These are phyloP conservation scores for Megalops cyprinoides DNA, from an alignment of 2,797 vertebrate genomes.

Conservation along the genomic window DNA sequence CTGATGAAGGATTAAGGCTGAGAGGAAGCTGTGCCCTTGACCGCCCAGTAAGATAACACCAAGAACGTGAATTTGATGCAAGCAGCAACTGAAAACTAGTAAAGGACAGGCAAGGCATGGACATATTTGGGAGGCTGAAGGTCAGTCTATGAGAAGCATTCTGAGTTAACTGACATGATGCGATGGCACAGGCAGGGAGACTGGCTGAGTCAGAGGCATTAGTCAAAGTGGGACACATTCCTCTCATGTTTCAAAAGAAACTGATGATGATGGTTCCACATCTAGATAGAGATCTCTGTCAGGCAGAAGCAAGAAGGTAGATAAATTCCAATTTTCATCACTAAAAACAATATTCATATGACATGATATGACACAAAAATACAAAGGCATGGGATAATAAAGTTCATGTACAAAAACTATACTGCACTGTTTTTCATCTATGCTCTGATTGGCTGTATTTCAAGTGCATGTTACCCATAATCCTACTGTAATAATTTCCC, in stretches of 20 bases:
- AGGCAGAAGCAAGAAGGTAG: slow-evolving; percentile 45
- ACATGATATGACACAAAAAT: too few relatives aligned
- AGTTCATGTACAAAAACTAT: slow-evolving; percentile 30
- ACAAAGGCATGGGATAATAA: too few relatives aligned
- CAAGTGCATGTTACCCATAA: slow-evolving; percentile 36
- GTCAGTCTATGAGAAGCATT: too few relatives aligned
- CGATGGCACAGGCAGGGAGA: neutral
- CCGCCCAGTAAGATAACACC: neutral
- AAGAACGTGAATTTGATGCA: neutral
- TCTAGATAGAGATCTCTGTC: neutral
- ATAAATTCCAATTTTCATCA: too few relatives aligned
- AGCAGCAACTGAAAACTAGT: neutral
- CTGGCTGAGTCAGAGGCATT: neutral
- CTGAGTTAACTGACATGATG: too few relatives aligned
- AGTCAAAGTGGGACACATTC: neutral
- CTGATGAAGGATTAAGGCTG: neutral
- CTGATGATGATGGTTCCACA: neutral
- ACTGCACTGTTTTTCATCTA: slow-evolving; percentile 25
- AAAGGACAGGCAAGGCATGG: neutral
- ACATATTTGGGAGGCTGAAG: too few relatives aligned
- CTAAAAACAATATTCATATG: too few relatives aligned
- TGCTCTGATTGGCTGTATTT: slow-evolving; percentile 46
- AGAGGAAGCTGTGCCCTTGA: too few relatives aligned
- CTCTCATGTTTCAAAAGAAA: neutral
- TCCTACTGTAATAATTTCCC: slow-evolving; percentile 36